phyloP scores from a whole-genome alignment of 2,113 vertebrate genomes.

The Holacanthus passer region DNA sequence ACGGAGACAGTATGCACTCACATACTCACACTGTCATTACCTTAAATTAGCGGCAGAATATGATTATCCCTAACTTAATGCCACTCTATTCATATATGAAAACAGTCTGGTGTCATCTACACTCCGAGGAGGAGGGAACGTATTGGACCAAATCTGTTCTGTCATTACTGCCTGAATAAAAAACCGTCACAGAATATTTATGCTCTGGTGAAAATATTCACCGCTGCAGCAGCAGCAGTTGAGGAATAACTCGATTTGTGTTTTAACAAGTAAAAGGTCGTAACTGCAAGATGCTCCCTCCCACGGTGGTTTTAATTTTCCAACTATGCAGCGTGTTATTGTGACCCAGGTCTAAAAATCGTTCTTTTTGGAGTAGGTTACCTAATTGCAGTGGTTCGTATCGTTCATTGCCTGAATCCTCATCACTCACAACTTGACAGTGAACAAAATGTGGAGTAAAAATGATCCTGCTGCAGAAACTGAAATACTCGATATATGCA shows the following conservation, averaged over 20 bases:
- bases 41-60: slow-evolving; percentile 80
- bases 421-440: too few relatives aligned
- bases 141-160: slow-evolving; percentile 48
- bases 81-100: slow-evolving; percentile 52
- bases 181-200: slow-evolving; percentile 8
- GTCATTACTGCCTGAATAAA: not conserved
- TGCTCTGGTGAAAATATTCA: slow-evolving; percentile 15
- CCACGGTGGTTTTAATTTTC: not conserved
- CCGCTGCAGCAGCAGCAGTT: not conserved
- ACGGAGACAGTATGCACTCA: slow-evolving; percentile 53
- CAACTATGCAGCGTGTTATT: not conserved
- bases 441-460: not conserved
- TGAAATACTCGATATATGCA: not conserved
- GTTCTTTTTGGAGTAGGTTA: too few relatives aligned
- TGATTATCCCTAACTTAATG: slow-evolving; percentile 71
- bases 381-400: too few relatives aligned
- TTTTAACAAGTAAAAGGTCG: too few relatives aligned
- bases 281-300: not conserved
- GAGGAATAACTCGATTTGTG: not conserved
- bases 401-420: too few relatives aligned
- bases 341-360: too few relatives aligned
- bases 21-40: slow-evolving; percentile 67
- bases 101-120: slow-evolving; percentile 50
- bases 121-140: slow-evolving; percentile 72
- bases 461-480: not conserved